Conservation (phyloP, 2,888 invertebrate genomes). For the Artemia sinica region DNA sequence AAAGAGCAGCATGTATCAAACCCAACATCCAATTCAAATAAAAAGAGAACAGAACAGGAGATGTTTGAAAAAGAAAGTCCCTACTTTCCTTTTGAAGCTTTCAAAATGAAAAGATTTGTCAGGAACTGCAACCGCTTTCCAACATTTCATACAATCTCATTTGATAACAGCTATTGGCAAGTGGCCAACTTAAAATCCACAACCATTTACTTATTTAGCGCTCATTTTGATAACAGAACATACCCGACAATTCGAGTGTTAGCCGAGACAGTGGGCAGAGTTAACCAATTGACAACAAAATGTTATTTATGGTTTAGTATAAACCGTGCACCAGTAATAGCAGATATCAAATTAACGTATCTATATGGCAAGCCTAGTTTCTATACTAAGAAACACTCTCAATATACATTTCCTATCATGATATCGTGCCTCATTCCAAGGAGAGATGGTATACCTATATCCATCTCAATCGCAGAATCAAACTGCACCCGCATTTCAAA, state of each 20-base stretch:
- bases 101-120: neutral
- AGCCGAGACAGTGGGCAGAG: neutral
- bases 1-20: no score
- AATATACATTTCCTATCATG: neutral
- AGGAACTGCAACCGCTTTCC: neutral
- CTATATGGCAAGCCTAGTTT: neutral
- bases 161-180: conserved; percentile 2
- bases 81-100: neutral
- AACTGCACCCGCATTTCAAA: neutral
- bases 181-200: neutral
- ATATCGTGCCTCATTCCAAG: neutral
- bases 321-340: neutral
- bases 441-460: neutral
- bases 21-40: no score
- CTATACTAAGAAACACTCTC: neutral
- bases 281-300: neutral
- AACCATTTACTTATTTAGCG: neutral
- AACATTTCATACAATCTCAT: neutral
- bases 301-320: neutral
- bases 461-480: neutral
- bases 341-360: neutral
- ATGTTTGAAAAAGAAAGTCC: neutral
- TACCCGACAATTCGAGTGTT: neutral
- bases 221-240: conserved; percentile 9
- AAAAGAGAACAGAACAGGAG: neutral